Percentiles rank a stretch among this genome's conserved stretches.
Conservation (phyloP, 2,888 invertebrate genomes). For the Clistopyga incitator region DNA sequence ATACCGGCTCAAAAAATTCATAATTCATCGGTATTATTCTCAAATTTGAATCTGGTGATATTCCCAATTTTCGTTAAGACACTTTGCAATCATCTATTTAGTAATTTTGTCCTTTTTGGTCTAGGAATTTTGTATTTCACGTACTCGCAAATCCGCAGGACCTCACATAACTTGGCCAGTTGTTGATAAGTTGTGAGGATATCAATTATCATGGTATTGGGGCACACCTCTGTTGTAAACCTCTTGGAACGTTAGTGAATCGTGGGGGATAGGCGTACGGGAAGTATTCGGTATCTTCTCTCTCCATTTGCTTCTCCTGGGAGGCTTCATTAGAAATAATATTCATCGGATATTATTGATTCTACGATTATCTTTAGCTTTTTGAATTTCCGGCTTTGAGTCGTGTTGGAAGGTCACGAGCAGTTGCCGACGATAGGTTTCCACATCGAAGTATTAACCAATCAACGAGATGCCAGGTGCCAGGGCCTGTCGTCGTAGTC, state of each 20-base stretch:
- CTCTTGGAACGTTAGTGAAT: slow-evolving; percentile 31
- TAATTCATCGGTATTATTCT: too few species aligned
- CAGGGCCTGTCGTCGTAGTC: slow-evolving; percentile 22
- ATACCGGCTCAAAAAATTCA: too few species aligned
- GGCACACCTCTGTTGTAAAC: slow-evolving; percentile 68
- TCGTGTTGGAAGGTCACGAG: background rate
- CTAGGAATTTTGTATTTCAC: background rate
- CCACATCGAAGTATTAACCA: too few species aligned
- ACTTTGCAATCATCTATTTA: background rate
- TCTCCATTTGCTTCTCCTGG: background rate
- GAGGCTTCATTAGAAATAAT: slow-evolving; percentile 25
- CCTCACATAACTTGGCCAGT: slow-evolving; percentile 37
- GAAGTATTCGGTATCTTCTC: slow-evolving; percentile 29
- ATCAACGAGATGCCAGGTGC: slow-evolving; percentile 68
- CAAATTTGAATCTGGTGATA: too few species aligned
- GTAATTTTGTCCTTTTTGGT: background rate
- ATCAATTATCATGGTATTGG: slow-evolving; percentile 65
- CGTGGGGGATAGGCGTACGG: slow-evolving; percentile 33
- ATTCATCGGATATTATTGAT: slow-evolving; percentile 7
- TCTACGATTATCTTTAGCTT: slow-evolving; percentile 2
- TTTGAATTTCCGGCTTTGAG: slow-evolving; percentile 29
- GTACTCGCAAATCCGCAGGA: background rate
- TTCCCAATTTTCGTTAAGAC: too few species aligned
- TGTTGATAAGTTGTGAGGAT: slow-evolving; percentile 62
- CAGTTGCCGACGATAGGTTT: background rate